Evolutionary conservation across 1,140 invertebrate genomes (phyloP).

Genomic region (Bombus sylvicola): DNA sequence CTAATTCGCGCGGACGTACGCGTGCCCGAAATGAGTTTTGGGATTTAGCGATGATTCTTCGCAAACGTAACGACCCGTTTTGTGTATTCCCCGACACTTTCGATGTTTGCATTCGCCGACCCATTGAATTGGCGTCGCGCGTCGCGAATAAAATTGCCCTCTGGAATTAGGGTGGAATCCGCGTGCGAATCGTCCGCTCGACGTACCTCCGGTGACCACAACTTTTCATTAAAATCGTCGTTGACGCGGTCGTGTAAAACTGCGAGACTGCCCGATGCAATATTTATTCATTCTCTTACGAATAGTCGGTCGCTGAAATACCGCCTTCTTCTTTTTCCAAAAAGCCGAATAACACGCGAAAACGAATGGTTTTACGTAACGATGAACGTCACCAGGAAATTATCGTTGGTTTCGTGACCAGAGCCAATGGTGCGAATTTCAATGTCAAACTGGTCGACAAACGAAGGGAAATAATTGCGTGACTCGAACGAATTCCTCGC

Average conservation of each 20-base stretch:
- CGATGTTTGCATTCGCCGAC: slow-evolving; percentile 22
- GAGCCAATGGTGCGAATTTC: not conserved
- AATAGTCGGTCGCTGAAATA: not conserved
- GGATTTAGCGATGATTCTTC: slow-evolving; percentile 9
- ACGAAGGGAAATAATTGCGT: not conserved
- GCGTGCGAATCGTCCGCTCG: not conserved
- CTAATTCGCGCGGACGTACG: not conserved
- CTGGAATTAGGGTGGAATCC: not conserved
- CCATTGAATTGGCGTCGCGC: slow-evolving; percentile 11
- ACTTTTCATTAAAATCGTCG: slow-evolving; percentile 7
- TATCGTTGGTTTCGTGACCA: slow-evolving; percentile 16
- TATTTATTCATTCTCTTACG: not conserved
- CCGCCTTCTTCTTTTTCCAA: not conserved
- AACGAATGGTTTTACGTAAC: not conserved
- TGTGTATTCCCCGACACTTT: slow-evolving; percentile 16
- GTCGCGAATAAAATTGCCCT: slow-evolving; percentile 15
- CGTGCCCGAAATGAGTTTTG: slow-evolving; percentile 5
- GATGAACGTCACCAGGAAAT: not conserved
- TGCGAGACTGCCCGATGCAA: not conserved
- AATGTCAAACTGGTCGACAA: not conserved
- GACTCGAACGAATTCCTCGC: not conserved
- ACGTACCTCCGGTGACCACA: not conserved
- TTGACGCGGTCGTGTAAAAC: not conserved
- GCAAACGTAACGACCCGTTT: slow-evolving; percentile 24
- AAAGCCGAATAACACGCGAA: not conserved